A percentile compares a stretch with the other conserved stretches of the same genome.
Conservation (phyloP, 1,140 invertebrate species). For the Chelonus insularis region DNA sequence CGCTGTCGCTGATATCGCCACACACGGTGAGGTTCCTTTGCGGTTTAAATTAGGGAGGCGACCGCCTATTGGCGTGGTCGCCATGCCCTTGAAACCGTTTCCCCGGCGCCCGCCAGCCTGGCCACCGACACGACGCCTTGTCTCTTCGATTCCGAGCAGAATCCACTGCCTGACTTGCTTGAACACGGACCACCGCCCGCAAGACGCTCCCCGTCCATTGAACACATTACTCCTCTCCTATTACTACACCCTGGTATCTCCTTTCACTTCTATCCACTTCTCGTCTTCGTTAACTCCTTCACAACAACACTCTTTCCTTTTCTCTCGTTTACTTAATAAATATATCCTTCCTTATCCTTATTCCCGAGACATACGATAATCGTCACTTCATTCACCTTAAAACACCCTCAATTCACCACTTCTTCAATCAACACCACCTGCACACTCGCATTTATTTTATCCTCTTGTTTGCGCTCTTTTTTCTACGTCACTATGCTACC, state of each 20-base stretch:
- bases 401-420: slow-evolving; percentile 3
- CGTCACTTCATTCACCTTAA: neutral
- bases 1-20: slow-evolving; percentile 58
- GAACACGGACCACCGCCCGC: slow-evolving; percentile 53
- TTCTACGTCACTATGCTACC: neutral
- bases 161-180: slow-evolving; percentile 43
- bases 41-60: slow-evolving; percentile 58
- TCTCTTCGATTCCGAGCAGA: slow-evolving; percentile 43
- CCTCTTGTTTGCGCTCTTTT: neutral
- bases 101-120: slow-evolving; percentile 59
- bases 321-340: too few species aligned
- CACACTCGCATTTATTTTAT: neutral
- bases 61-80: slow-evolving; percentile 60
- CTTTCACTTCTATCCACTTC: slow-evolving; percentile 18
- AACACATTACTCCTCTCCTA: slow-evolving; percentile 54
- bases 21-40: slow-evolving; percentile 55
- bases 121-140: slow-evolving; percentile 52
- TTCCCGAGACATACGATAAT: neutral
- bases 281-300: neutral
- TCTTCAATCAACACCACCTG: neutral
- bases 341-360: slow-evolving; percentile 2
- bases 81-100: slow-evolving; percentile 59
- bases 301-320: neutral
- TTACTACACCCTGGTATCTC: slow-evolving; percentile 26
- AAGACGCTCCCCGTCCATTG: slow-evolving; percentile 56